Base-by-base conservation (phyloP, 2,888 invertebrate species). In the Holacanthella duospinosa region DNA sequence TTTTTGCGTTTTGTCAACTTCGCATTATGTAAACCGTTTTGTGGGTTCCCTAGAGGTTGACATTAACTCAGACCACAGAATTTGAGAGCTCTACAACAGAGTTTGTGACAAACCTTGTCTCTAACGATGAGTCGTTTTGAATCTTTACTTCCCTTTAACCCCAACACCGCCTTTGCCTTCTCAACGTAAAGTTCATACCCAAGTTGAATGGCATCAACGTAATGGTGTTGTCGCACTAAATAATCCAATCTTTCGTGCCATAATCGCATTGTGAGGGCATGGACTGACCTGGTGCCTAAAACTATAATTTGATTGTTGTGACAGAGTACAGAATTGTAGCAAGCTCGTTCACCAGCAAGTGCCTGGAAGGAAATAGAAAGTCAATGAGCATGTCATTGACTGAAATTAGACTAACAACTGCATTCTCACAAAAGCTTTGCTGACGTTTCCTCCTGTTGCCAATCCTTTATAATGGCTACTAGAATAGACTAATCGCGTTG, bases 381-480 rank as follows among this genome's bases (percentile, higher is more conserved):
- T 60, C 26, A 61, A 55, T 71, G 29, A 72, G 36, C 6, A 36
- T 36, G 6, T 36, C 16, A 12, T 16, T 12, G 43, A n/a, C 62
- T 43, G 36, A 55, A 3, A 28, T 29, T 48, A 19, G 29, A 28
- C 48, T 36, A 28, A n/a, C 36, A 36, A 36, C n/a, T n/a, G n/a
- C n/a, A 43, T 12, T 56, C 77, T 76, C 75, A 81, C 82, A 83
- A 90, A 82, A 16, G 89, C 89, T 77, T 84, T 82, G 75, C 86
- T 86, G 66, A 88, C 97, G 75, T 93, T 93, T 0, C 96, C 95
- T 4, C 97, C 97, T 0, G 96, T 96, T 66, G 94, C 93, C 48
- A 95, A 80, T 0, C 89, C 96, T 80, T 93, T 85, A 75, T 88
- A 90, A 77, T 88, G 90, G 54, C 91, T 89, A 36, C 90, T 89